These are phyloP conservation scores for Calephelis nemesis DNA, from an alignment of 1,140 invertebrate genomes.

Conservation along the genomic window DNA sequence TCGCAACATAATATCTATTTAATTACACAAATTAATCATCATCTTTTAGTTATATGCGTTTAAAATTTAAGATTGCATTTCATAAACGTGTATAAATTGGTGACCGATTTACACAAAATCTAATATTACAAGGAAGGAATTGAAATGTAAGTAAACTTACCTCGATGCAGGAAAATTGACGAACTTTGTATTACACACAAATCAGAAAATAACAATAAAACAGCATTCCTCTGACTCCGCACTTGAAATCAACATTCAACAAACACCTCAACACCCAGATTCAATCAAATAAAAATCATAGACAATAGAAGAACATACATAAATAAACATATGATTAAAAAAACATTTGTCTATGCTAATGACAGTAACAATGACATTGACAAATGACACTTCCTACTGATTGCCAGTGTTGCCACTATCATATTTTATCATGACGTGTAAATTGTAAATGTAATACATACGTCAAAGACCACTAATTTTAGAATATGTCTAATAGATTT, in stretches of 20 bases:
- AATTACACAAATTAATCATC: background rate
- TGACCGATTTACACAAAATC: background rate
- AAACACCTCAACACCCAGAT: slow-evolving; percentile 57
- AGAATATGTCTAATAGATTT: no score
- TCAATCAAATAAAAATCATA: slow-evolving; percentile 52
- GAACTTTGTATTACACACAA: slow-evolving; percentile 49
- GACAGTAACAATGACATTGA: slow-evolving; percentile 13
- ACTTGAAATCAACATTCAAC: slow-evolving; percentile 73
- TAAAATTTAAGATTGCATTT: background rate
- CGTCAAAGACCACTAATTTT: no score
- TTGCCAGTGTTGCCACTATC: no score
- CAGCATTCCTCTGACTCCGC: slow-evolving; percentile 69
- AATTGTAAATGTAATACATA: no score
- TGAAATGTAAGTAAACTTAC: slow-evolving; percentile 44
- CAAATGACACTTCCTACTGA: background rate
- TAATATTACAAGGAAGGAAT: slow-evolving; percentile 11
- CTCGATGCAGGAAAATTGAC: slow-evolving; percentile 43
- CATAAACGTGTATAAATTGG: background rate
- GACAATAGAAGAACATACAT: slow-evolving; percentile 72
- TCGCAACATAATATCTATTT: slow-evolving; percentile 34
- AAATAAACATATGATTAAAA: slow-evolving; percentile 74
- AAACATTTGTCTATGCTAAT: slow-evolving; percentile 37
- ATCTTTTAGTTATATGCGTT: background rate
- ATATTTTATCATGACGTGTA: no score
- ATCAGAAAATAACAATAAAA: slow-evolving; percentile 68